Evolutionary conservation across 64 coral and sea anemone genomes (phyloP), one percentile per base, ranked within the genome.

Genomic region (Platygyra sinensis): DNA sequence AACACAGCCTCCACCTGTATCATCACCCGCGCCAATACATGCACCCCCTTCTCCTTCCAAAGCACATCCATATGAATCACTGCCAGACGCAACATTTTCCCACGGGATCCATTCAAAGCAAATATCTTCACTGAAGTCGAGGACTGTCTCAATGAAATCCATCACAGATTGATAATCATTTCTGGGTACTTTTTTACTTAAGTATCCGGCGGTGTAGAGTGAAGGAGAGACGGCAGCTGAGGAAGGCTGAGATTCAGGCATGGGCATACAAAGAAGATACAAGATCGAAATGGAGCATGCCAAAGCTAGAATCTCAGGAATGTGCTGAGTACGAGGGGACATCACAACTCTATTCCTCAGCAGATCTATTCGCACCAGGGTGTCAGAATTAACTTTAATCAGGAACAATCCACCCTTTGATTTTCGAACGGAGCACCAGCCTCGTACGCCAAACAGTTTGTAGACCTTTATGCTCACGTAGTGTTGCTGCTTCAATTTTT

Each of bases 351-450:
- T 52, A 8, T 11, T 18, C 5, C 74, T 31, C 15, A 24, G 67
- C 0, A 89, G 54, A 24, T 89, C 76, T 22, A 89, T 32, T 12
- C 64, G 49, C 42, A 89, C 86, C 49, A 54, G 32, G 46, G 14
- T 76, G 25, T 30, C 32, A 8, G 86, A 54, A 9, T 76, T 38
- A 13, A 78, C 19, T 7, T 63, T 36, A 8, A 89, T 10, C 42
- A 79, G 52, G 33, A 79, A 89, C 31, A 80, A 30, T 49, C 77
- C 77, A 54, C 55, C 46, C 6, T 29, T 51, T 9, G 22, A 52
- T 61, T 89, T 89, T 36, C 77, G 76, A 15, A 89, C 87, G 30
- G 60, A n/a, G 28, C 87, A 89, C 87, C 87, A 89, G 50, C 87
- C 87, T 36, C 77, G 55, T 33, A 14, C 14, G 18, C 55, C 67